Evolutionary conservation across 2,113 vertebrate genomes (phyloP).

Genomic region (Hylia prasina): DNA sequence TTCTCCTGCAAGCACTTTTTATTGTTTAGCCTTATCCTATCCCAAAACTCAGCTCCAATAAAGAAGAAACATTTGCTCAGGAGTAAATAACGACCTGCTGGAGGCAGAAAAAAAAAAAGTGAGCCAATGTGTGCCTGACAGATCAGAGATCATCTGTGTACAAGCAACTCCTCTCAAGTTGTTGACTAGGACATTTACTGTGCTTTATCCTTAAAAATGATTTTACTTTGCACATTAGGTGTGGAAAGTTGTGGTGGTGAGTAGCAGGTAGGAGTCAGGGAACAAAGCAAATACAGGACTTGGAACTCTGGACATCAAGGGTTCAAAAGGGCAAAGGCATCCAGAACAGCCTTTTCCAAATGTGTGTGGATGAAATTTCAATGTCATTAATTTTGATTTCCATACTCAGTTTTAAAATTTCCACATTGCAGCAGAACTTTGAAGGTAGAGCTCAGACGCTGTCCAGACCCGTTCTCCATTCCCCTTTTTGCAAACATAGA

Average conservation of each 20-base stretch:
- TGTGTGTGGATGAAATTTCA: fast-evolving
- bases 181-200: neutral
- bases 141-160: neutral
- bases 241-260: neutral
- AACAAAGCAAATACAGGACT: neutral
- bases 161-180: neutral
- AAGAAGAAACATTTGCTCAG: neutral
- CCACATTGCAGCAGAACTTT: neutral
- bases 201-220: neutral
- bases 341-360: neutral
- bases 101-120: neutral
- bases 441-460: neutral
- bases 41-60: neutral
- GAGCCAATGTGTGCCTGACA: too few relatives aligned
- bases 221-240: neutral
- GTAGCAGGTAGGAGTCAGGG: neutral
- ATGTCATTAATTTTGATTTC: neutral
- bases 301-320: neutral
- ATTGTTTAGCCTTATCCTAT: neutral
- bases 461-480: neutral
- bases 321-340: neutral
- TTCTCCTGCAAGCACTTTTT: neutral
- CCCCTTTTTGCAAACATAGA: neutral
- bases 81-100: neutral
- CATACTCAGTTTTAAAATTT: neutral